These are phyloP conservation scores for Dendrophyllia cribrosa DNA, from an alignment of 64 coral and sea anemone genomes.

Conservation along the genomic window DNA sequence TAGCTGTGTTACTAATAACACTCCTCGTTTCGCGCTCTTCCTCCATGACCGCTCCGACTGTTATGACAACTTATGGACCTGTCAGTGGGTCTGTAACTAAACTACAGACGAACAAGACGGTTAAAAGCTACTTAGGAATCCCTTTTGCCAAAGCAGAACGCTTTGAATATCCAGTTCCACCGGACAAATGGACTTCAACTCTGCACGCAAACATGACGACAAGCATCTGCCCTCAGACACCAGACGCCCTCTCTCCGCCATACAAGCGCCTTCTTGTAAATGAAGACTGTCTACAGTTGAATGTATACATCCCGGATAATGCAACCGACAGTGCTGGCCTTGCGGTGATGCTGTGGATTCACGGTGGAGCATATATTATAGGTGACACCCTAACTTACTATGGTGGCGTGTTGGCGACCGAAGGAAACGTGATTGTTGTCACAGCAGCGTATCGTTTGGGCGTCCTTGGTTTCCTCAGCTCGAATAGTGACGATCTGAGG, in stretches of 20 bases:
- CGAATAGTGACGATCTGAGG: background rate
- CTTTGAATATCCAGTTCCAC: slow-evolving; percentile 43
- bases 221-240: slow-evolving; percentile 42
- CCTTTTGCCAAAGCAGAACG: slow-evolving; percentile 38
- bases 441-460: background rate
- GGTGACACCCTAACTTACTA: background rate
- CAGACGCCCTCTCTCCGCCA: background rate
- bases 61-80: slow-evolving; percentile 33
- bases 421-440: background rate
- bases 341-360: slow-evolving; percentile 14
- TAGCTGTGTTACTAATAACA: too few species aligned
- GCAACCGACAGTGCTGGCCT: background rate
- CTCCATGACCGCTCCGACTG: background rate
- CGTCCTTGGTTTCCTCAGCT: background rate
- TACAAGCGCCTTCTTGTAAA: background rate
- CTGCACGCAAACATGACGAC: slow-evolving; percentile 13
- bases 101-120: slow-evolving; percentile 36
- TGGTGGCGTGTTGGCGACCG: background rate
- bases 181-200: background rate
- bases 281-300: background rate
- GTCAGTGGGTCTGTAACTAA: slow-evolving; percentile 7
- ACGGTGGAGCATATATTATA: background rate
- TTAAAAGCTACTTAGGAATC: slow-evolving; percentile 48
- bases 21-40: too few species aligned
- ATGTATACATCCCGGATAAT: background rate